These are phyloP conservation scores for Polydrusus tereticollis DNA, from an alignment of 2,888 invertebrate genomes.

Conservation along the genomic window DNA sequence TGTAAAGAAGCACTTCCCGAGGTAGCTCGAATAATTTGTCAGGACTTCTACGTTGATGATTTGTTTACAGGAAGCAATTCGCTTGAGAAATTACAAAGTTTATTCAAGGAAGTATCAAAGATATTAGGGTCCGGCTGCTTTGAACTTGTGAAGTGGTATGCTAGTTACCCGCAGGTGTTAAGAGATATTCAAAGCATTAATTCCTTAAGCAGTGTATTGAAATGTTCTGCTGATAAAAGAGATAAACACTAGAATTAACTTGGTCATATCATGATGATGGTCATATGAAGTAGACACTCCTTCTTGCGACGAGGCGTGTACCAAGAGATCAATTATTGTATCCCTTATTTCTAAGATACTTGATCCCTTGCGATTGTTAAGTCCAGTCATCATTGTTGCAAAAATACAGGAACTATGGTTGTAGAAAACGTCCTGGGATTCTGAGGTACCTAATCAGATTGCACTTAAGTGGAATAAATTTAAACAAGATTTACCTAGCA, in stretches of 20 bases:
- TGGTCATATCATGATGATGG: constrained; percentile 17
- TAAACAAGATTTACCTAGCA: constrained; percentile 6
- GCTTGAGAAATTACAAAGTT: constrained; percentile 31
- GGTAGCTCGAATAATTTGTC: constrained; percentile 25
- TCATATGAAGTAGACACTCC: not conserved
- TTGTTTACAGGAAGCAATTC: constrained; percentile 30
- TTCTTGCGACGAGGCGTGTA: not conserved
- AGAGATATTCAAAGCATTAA: not conserved
- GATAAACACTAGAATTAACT: constrained; percentile 20
- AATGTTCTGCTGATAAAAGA: constrained; percentile 15
- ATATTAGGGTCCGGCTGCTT: constrained; percentile 34
- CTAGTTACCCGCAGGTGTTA: constrained; percentile 3
- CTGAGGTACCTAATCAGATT: constrained; percentile 7
- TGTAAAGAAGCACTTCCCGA: constrained; percentile 30
- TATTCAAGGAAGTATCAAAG: constrained; percentile 29
- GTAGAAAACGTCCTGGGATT: constrained; percentile 36
- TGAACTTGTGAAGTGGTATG: constrained; percentile 25
- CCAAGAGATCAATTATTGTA: constrained; percentile 33
- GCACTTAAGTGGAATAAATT: constrained; percentile 4
- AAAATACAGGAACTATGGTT: constrained; percentile 36
- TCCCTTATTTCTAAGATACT: constrained; percentile 26
- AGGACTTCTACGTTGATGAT: constrained; percentile 38
- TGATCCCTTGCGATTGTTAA: constrained; percentile 30
- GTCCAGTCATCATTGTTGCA: constrained; percentile 20
- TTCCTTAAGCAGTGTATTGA: not conserved